phyloP scores from a whole-genome alignment of 2,888 invertebrate species.

The Marronus borbonicus region DNA sequence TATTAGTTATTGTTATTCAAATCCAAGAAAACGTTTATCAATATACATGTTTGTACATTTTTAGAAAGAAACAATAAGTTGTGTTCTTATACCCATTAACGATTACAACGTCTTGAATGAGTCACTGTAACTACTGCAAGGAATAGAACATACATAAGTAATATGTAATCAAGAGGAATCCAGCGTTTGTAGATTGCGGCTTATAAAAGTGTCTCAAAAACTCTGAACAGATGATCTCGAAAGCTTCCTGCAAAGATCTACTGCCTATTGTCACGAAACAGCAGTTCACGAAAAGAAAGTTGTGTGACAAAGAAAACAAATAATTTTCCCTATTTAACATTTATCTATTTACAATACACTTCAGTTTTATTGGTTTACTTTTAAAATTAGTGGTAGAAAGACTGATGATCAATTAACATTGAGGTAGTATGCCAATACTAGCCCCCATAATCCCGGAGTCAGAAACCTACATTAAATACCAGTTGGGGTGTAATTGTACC shows the following conservation, averaged over 20 bases:
- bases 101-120: conserved; percentile 3
- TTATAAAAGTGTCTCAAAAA: no score
- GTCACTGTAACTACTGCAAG: background rate
- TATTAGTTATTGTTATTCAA: background rate
- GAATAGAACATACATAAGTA: background rate
- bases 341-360: no score
- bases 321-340: background rate
- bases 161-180: background rate
- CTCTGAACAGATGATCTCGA: background rate
- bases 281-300: conserved; percentile 1
- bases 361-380: no score
- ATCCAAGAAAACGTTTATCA: background rate
- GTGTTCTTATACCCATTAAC: background rate
- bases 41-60: background rate
- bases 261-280: conserved; percentile 3
- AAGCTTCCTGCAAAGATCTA: background rate
- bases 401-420: no score
- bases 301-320: background rate
- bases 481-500: no score
- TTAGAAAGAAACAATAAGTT: background rate
- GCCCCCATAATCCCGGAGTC: no score
- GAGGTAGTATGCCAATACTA: no score
- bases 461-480: no score
- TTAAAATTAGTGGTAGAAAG: no score
- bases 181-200: no score